These are phyloP conservation scores for Chaetops frenatus DNA, from an alignment of 2,113 vertebrate species.

Conservation along the genomic window DNA sequence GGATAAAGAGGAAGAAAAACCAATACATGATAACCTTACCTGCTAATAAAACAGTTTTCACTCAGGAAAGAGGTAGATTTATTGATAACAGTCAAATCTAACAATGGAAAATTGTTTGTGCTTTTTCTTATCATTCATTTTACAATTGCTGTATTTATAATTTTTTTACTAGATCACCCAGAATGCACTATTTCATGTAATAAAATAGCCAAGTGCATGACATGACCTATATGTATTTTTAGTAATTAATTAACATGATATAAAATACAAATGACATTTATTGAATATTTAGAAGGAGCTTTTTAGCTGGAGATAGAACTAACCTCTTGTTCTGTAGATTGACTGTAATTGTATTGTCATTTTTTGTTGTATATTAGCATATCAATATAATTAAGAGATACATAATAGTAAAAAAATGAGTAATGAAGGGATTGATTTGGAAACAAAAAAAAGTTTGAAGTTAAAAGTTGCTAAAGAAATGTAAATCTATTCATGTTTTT, in stretches of 20 bases:
- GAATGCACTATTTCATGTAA: not conserved
- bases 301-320: not conserved
- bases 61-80: not conserved
- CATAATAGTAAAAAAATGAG: not conserved
- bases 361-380: not conserved
- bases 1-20: not conserved
- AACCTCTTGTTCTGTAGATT: not conserved
- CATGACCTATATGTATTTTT: not conserved
- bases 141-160: not conserved
- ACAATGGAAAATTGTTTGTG: not conserved
- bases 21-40: not conserved
- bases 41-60: not conserved
- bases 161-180: not conserved
- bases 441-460: not conserved
- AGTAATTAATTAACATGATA: not conserved
- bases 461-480: not conserved
- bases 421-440: not conserved
- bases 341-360: not conserved
- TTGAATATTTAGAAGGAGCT: not conserved
- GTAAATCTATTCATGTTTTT: not conserved
- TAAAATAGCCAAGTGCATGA: not conserved
- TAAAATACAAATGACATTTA: not conserved
- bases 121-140: not conserved
- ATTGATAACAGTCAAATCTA: not conserved
- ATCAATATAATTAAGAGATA: not conserved